Base-by-base conservation (phyloP, 2,888 invertebrate genomes). In the Ditula angustiorana region DNA sequence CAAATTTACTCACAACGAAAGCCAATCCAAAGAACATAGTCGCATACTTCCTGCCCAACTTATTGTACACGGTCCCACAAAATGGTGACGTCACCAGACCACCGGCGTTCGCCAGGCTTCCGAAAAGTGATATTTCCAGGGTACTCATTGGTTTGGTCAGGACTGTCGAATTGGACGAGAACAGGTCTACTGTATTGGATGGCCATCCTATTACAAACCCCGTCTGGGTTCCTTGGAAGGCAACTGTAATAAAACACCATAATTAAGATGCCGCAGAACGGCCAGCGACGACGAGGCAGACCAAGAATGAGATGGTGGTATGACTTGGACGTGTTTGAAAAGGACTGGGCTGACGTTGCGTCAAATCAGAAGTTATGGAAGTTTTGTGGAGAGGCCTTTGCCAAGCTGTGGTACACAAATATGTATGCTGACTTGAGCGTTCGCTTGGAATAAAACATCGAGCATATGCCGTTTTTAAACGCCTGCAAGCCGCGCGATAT, bases 191-290 rank as follows among this genome's bases (percentile, higher is more conserved):
- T 0, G 88, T 90, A 66, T 83, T 87, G 0, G 92, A 92, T 0
- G 92, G 91, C 92, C 92, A 92, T 0, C 90, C 86, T 64, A 79
- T 78, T 2, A 90, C 71, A 50, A 87, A 84, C 0, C 92, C 92
- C 0, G 90, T 87, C 10, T 88, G 78, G 8, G 78, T 72, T 11
- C 84, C 83, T 58, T 89, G 74, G 59, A 83, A 86, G 19, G 83
- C 84, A 56, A 91, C 91, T 90, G 82, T 11, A 66, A 73, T 0
- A 78, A 75, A 10, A 33, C 37, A 47, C n/a, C n/a, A n/a, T n/a
- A n/a, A n/a, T n/a, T n/a, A n/a, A n/a, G n/a, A n/a, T n/a, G n/a
- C n/a, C n/a, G n/a, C n/a, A n/a, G n/a, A n/a, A n/a, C n/a, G n/a
- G n/a, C n/a, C n/a, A n/a, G n/a, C n/a, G n/a, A n/a, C n/a, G n/a